Conservation (phyloP, 2,888 invertebrate genomes). For the Tetramorium bicarinatum region DNA sequence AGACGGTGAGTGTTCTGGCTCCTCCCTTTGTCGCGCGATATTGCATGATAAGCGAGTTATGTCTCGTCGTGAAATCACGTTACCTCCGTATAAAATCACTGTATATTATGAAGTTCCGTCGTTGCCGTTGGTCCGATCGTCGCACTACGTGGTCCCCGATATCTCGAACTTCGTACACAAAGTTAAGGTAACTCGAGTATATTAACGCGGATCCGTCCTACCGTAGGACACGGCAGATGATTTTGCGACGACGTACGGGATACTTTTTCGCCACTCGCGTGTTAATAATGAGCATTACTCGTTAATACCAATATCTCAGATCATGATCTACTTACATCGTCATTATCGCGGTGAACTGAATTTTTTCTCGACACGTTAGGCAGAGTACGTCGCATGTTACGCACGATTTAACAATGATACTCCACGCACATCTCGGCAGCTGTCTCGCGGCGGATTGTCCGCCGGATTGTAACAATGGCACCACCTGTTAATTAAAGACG, state of each 20-base stretch:
- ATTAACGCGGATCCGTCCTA: conserved; percentile 9
- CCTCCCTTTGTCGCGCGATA: conserved; percentile 83
- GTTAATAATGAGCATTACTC: neutral
- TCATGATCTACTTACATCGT: conserved; percentile 33
- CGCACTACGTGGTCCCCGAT: conserved; percentile 14
- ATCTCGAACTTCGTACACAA: conserved; percentile 22
- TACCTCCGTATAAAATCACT: conserved; percentile 78
- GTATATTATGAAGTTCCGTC: conserved; percentile 31
- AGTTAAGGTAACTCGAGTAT: conserved; percentile 29
- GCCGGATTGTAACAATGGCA: conserved; percentile 7
- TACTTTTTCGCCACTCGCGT: neutral
- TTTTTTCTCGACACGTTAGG: conserved; percentile 20
- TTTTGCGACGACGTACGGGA: neutral
- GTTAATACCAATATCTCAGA: conserved; percentile 1
- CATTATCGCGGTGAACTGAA: conserved; percentile 19
- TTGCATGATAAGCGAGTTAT: conserved; percentile 84
- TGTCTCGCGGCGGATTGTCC: conserved; percentile 16
- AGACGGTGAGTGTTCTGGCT: conserved; percentile 35
- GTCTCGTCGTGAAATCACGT: conserved; percentile 79
- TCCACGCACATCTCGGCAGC: neutral
- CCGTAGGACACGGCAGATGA: neutral
- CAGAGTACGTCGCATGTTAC: conserved; percentile 7
- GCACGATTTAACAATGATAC: conserved; percentile 1
- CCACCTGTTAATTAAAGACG: conserved; percentile 46
- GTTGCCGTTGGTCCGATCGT: conserved; percentile 6